phyloP scores from a whole-genome alignment of 2,113 vertebrate genomes.

The Cariama cristata region DNA sequence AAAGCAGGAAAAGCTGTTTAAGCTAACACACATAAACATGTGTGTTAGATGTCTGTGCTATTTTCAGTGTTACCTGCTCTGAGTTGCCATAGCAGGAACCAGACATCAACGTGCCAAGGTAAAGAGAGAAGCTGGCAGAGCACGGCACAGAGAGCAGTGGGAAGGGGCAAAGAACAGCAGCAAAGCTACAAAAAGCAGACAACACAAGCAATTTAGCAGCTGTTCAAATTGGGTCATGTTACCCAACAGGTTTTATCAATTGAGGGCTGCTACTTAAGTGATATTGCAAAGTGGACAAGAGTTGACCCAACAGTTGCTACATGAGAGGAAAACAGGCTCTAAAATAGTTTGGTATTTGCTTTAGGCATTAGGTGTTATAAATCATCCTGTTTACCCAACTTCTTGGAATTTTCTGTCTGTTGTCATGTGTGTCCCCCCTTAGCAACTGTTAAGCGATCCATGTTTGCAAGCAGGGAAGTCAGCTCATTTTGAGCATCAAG shows the following conservation, averaged over 20 bases:
- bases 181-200: not conserved
- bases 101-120: rapidly evolving
- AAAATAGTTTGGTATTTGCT: constrained; percentile 45
- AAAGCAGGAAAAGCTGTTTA: not conserved
- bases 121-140: not conserved
- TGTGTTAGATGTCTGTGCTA: not conserved
- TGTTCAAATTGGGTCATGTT: not conserved
- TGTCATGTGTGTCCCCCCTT: too few relatives aligned
- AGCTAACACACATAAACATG: not conserved
- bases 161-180: not conserved
- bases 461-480: not conserved
- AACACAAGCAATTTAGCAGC: not conserved
- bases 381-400: constrained; percentile 26
- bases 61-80: not conserved
- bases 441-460: not conserved
- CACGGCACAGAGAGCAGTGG: rapidly evolving
- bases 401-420: not conserved
- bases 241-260: not conserved
- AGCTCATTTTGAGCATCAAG: not conserved
- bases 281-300: not conserved
- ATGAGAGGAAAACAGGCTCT: not conserved
- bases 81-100: not conserved
- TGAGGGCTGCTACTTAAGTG: not conserved
- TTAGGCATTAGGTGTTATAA: constrained; percentile 20
- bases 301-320: constrained; percentile 17